Evolutionary conservation across 37 sponge, comb jelly and placozoan genomes (phyloP), one percentile per base, ranked within the genome.

Genomic region (Mnemiopsis leidyi): DNA sequence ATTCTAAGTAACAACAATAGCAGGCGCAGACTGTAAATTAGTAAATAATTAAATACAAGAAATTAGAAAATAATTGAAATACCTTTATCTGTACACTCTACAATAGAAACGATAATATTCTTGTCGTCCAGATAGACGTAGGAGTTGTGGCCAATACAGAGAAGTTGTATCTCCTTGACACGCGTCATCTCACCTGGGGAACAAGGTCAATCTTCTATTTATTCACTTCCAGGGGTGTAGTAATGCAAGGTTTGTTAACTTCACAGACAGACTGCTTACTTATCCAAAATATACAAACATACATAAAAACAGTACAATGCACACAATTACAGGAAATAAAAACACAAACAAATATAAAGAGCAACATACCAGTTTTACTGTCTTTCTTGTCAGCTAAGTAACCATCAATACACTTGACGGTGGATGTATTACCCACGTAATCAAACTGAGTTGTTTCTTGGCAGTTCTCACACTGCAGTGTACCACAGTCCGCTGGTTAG

Each of bases 391-490:
- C 18, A 16, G 18, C 33, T 1, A 32, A 31, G 79, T 77, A 33
- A 0, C 18, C 35, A 16, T 77, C 35, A 2, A 77, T 1, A 32
- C 79, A 77, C 36, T 77, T 34, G 5, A 77, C 34, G 18, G 79
- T 31, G 3, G 33, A 33, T 0, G 32, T 18, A 5, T 33, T 77
- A 28, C 18, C 32, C 35, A 77, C 79, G 36, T 77, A 77, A 3
- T 26, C 79, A 18, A 77, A 77, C 79, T 31, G 79, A 32, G 79
- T 77, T 2, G 32, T 32, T 34, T 77, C 36, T 1, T 16, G 32
- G 32, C 79, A 77, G 79, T 77, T 77, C 32, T 33, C 32, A 77
- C 79, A 77, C 9, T 32, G 36, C 79, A 77, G 79, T 32, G 79
- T 31, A 0, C 79, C 36, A 77, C 79, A 77, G 32, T 77, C 79